These are phyloP conservation scores for Torymus aiolomorphi DNA, from an alignment of 2,888 invertebrate species.

Conservation along the genomic window DNA sequence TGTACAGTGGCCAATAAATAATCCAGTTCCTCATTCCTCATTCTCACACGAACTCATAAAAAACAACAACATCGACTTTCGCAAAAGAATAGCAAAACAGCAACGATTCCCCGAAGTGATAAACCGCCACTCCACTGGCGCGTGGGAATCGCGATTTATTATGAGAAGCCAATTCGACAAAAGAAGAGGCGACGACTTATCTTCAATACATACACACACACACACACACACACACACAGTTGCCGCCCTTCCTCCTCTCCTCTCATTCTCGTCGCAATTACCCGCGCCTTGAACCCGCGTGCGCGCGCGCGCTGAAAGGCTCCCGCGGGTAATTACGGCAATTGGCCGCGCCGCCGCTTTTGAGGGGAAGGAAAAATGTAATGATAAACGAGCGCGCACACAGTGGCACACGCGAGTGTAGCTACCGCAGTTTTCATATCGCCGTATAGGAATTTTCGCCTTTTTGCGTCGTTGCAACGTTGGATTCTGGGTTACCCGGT, in stretches of 20 bases:
- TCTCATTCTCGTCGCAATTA: neutral
- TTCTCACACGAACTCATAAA: no score
- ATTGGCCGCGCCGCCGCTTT: constrained; percentile 24
- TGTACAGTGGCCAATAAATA: no score
- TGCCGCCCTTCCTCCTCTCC: no score
- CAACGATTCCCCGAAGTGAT: constrained; percentile 20
- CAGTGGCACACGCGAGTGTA: no score
- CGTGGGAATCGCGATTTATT: constrained; percentile 46
- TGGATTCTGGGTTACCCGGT: no score
- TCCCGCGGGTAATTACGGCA: constrained; percentile 34
- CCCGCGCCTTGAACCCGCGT: constrained; percentile 13
- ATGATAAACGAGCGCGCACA: neutral
- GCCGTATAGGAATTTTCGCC: no score
- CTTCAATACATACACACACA: neutral
- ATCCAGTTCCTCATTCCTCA: no score
- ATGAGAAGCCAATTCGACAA: constrained; percentile 41
- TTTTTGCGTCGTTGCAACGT: no score
- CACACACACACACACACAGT: neutral
- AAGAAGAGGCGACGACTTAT: neutral
- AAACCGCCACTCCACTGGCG: neutral
- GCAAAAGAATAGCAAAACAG: no score
- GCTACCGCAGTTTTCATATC: no score
- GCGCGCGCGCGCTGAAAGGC: constrained; percentile 13
- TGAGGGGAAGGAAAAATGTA: neutral
- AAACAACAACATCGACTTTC: no score